Evolutionary conservation across 2,888 invertebrate genomes (phyloP).

Genomic region (Catocala sponsa): DNA sequence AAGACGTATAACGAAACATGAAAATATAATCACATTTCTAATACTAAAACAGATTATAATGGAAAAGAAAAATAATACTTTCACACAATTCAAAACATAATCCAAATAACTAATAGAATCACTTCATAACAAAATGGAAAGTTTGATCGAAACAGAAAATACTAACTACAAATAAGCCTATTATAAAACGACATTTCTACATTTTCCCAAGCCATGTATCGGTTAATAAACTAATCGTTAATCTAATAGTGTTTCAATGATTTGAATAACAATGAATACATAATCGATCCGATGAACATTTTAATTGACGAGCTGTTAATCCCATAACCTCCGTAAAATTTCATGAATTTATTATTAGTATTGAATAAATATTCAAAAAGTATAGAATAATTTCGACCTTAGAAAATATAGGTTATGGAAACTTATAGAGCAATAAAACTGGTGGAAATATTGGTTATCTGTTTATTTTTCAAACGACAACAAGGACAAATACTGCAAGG

Average conservation of each 20-base stretch:
- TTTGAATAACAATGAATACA: slow-evolving; percentile 74
- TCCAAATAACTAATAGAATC: slow-evolving; percentile 10
- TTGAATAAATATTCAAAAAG: slow-evolving; percentile 15
- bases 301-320: slow-evolving; percentile 66
- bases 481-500: slow-evolving; percentile 6
- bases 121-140: slow-evolving; percentile 16
- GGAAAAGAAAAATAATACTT: neutral
- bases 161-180: slow-evolving; percentile 20
- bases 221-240: slow-evolving; percentile 66
- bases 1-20: too few relatives aligned
- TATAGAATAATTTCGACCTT: slow-evolving; percentile 3
- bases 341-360: slow-evolving; percentile 64
- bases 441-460: slow-evolving; percentile 11
- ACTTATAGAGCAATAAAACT: slow-evolving; percentile 13
- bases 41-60: too few relatives aligned
- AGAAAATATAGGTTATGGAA: slow-evolving; percentile 19
- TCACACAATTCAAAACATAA: neutral
- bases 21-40: too few relatives aligned
- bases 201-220: slow-evolving; percentile 43
- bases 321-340: slow-evolving; percentile 59
- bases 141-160: slow-evolving; percentile 13
- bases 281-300: slow-evolving; percentile 64
- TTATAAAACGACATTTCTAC: slow-evolving; percentile 43
- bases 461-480: neutral
- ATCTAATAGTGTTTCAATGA: slow-evolving; percentile 65